These are phyloP conservation scores for Porites cylindrica DNA, from an alignment of 92 coral and sea anemone species.

Conservation along the genomic window DNA sequence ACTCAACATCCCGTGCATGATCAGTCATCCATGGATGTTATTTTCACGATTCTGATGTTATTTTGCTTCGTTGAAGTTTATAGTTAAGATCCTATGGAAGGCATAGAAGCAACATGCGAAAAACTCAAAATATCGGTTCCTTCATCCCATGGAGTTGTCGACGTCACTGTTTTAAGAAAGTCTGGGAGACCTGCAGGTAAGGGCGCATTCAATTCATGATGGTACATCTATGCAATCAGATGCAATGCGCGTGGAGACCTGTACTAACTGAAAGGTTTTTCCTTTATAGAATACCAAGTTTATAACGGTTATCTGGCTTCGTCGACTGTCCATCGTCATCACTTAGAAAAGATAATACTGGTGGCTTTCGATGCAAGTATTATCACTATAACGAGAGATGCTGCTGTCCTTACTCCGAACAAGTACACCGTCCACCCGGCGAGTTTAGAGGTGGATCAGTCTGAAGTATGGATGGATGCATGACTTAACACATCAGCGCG, in stretches of 20 bases:
- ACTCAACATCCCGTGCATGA: no score
- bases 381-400: conserved; percentile 2
- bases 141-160: not conserved
- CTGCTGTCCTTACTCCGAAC: not conserved
- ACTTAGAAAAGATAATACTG: conserved; percentile 3
- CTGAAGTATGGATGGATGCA: not conserved
- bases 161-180: not conserved
- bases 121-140: not conserved
- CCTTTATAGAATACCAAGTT: conserved; percentile 21
- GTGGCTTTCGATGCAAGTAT: conserved; percentile 31
- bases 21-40: no score
- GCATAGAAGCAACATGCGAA: not conserved
- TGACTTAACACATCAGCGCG: no score
- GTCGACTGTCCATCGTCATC: not conserved
- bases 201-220: no score
- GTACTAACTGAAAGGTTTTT: not conserved
- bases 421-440: conserved; percentile 27
- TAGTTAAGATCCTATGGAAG: no score
- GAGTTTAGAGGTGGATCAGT: conserved; percentile 7
- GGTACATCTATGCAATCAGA: no score
- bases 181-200: not conserved
- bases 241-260: no score
- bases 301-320: conserved; percentile 6
- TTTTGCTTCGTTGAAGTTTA: no score
- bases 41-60: no score